Base-by-base conservation (phyloP, 2,797 vertebrate genomes). In the Gymnodraco acuticeps region DNA sequence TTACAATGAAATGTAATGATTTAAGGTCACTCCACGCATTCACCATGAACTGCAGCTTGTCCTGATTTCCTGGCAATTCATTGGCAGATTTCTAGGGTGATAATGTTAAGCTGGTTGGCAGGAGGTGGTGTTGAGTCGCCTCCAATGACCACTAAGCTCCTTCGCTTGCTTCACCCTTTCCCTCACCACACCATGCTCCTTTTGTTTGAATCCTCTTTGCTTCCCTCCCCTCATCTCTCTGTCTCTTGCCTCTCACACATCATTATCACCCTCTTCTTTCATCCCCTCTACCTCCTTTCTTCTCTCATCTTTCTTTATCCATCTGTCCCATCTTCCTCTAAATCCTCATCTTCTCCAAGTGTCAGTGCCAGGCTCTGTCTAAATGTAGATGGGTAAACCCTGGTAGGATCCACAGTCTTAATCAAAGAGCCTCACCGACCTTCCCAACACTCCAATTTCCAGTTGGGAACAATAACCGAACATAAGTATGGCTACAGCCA, bases 381-480 rank as follows among this genome's bases (percentile, higher is more conserved):
- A 87, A 78, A 86, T 89, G 82, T 90, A 86, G 78, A 73, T 15
- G 42, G 50, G 53, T 81, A 82, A 89, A 83, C 66, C 67, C 70
- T 75, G 70, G 15, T 66, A 75, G 66, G 72, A 89, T 78, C 55
- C 46, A 23, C 65, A 1, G 54, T 85, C 48, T 88, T 83, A 87
- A 88, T 86, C 77, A 89, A 90, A 87, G 76, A 79, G 63, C 71
- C 38, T 53, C 16, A 41, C 69, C 53, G 64, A 87, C 81, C 81
- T 89, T 90, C 83, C 73, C 68, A 77, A 42, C 61, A 42, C 54
- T 77, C 52, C 52, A 62, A 20, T 23, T 71, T 81, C 73, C 76
- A 33, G 58, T 11, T 71, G 77, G 70, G 80, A 77, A 85, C 66
- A 68, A 72, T 66, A 82, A 78, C 60, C 56, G 1, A 70, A 65